A percentile compares a stretch with the other conserved stretches of the same genome.
Conservation (phyloP, 2,113 vertebrate genomes). For the Strix uralensis region DNA sequence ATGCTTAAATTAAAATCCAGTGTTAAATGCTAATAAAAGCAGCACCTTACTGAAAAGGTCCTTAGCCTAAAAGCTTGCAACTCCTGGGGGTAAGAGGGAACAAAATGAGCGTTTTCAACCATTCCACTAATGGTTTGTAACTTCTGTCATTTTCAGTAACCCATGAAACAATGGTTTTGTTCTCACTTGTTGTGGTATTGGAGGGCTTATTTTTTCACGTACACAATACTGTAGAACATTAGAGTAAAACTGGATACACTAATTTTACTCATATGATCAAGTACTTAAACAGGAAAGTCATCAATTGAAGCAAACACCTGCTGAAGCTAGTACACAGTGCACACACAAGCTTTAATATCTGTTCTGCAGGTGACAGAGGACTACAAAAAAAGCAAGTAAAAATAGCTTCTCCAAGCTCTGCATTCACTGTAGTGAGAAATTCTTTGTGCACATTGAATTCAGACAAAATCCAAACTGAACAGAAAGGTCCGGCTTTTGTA, state of each 20-base stretch:
- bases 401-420: neutral
- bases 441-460: neutral
- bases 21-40: neutral
- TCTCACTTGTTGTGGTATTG: neutral
- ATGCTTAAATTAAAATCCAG: neutral
- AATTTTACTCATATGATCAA: neutral
- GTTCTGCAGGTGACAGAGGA: neutral
- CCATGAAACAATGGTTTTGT: neutral
- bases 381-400: neutral
- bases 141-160: neutral
- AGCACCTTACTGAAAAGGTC: neutral
- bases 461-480: neutral
- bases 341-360: neutral
- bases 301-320: neutral
- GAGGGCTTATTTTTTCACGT: neutral
- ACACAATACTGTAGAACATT: no score
- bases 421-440: neutral
- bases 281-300: neutral
- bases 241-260: neutral
- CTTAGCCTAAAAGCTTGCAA: neutral
- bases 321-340: neutral
- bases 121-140: neutral
- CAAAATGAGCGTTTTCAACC: neutral
- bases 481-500: neutral
- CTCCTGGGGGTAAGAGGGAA: no score